Evolutionary conservation across 2,888 invertebrate genomes (phyloP).

Genomic region (Trachelus tabidus): DNA sequence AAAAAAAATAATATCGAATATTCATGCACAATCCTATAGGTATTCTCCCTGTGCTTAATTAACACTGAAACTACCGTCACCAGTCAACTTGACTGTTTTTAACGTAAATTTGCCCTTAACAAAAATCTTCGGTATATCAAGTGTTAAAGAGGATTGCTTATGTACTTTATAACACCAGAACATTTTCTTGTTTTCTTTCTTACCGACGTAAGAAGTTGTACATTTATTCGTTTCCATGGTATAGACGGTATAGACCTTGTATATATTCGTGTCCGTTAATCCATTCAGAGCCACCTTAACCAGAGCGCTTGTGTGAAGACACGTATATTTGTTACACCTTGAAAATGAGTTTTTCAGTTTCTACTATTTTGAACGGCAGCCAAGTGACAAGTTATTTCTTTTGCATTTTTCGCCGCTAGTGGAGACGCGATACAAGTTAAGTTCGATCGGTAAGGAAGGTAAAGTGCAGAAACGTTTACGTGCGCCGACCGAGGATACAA

Average conservation of each 20-base stretch:
- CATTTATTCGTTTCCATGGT: neutral
- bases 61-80: too few relatives aligned
- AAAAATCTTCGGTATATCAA: too few relatives aligned
- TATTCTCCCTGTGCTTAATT: neutral
- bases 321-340: neutral
- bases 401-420: conserved; percentile 34
- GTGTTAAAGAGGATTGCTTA: neutral
- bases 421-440: conserved; percentile 55
- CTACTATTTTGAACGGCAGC: neutral
- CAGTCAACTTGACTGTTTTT: too few relatives aligned
- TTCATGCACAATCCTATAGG: neutral
- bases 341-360: neutral
- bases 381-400: conserved; percentile 15
- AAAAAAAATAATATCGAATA: neutral
- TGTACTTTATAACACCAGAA: neutral
- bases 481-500: conserved; percentile 46
- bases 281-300: neutral
- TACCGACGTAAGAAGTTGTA: neutral
- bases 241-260: neutral
- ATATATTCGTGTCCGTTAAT: neutral
- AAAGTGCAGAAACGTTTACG: conserved; percentile 46
- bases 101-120: too few relatives aligned
- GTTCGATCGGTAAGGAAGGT: conserved; percentile 47
- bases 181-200: neutral
- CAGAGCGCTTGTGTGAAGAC: neutral